Evolutionary conservation across 2,888 invertebrate genomes (phyloP), one percentile per base, ranked within the genome.

Genomic region (Idaea dimidiata): DNA sequence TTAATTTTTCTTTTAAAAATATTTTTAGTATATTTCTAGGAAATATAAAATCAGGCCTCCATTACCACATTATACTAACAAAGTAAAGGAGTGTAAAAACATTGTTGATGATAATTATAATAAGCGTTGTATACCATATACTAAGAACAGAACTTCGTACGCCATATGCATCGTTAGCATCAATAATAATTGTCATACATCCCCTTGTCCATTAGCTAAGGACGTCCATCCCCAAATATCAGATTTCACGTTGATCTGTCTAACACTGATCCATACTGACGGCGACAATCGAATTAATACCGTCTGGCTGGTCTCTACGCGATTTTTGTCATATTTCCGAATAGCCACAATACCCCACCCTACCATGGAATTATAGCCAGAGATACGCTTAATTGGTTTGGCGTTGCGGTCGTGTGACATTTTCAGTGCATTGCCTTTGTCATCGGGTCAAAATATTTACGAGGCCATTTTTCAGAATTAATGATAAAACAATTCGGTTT

Each of bases 301-400:
- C 89, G 87, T 88, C 90, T 90, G 91, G 86, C 90, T 90, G 91
- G 86, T 86, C 80, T 80, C 78, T 75, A 72, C 75, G 71, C 84
- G 77, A 87, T 90, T 92, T 92, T 91, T 90, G 86, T 81, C 87
- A 89, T 87, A 88, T 87, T 86, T 83, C 79, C 79, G 78, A 74
- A 72, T 77, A 77, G 72, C 71, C 71, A 62, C 67, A 62, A 59
- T 74, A 72, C 72, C 74, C 77, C 76, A 73, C 78, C 80, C 79
- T 75, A 73, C 78, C 77, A 78, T 79, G 78, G 72, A 84, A 89
- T 88, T 89, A 90, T 89, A 77, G 77, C 81, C 84, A 83, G 84
- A 87, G 86, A 88, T 86, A 88, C 86, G 87, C 81, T 86, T 91
- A 91, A 91, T 91, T 90, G 89, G 89, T 88, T 88, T 87, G 86